phyloP scores from a whole-genome alignment of 2,113 vertebrate genomes.

The Pelusios castaneus region DNA sequence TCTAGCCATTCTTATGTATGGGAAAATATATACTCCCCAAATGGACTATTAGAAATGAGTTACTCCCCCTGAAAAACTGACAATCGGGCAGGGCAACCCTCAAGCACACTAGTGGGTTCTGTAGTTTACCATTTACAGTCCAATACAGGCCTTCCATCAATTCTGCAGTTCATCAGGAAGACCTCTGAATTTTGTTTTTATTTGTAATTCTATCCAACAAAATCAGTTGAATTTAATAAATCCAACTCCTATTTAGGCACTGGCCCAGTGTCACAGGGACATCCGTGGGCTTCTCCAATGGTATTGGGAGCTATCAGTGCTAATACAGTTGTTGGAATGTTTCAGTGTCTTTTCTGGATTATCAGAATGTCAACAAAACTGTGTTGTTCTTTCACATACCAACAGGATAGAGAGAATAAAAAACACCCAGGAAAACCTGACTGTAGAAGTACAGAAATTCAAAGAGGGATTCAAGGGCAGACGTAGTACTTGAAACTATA shows the following conservation, averaged over 20 bases:
- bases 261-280: too few species aligned
- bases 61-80: background rate
- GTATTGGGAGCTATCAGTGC: too few species aligned
- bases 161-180: too few species aligned
- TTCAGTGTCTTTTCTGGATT: background rate
- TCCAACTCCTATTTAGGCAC: too few species aligned
- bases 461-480: background rate
- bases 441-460: background rate
- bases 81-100: background rate
- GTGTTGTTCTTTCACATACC: background rate
- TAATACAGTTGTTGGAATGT: too few species aligned
- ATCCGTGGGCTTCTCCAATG: too few species aligned
- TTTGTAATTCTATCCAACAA: too few species aligned
- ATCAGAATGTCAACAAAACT: background rate
- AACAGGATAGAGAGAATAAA: background rate
- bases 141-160: too few species aligned
- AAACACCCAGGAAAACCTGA: background rate
- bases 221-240: too few species aligned
- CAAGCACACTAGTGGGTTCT: too few species aligned
- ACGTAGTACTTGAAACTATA: background rate
- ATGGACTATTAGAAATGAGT: background rate
- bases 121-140: too few species aligned
- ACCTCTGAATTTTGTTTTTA: too few species aligned
- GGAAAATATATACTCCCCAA: background rate
- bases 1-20: background rate